phyloP scores from a whole-genome alignment of 2,797 vertebrate species.

The Remorina albescens region DNA sequence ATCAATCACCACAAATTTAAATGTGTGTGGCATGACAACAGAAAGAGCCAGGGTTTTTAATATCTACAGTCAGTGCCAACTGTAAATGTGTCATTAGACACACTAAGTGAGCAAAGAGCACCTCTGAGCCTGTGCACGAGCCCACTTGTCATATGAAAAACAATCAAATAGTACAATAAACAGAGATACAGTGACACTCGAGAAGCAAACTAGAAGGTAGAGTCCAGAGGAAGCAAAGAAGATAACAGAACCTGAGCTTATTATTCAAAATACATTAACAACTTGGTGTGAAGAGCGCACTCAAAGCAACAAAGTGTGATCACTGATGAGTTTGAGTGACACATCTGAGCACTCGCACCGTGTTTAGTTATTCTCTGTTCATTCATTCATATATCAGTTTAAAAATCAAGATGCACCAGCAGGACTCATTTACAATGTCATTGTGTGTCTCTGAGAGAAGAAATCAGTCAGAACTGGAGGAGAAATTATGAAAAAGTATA shows the following conservation, averaged over 20 bases:
- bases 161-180: constrained; percentile 4
- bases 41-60: not conserved
- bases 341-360: not conserved
- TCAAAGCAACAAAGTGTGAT: not conserved
- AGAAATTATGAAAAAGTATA: not conserved
- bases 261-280: constrained; percentile 30
- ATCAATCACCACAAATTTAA: not conserved
- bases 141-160: constrained; percentile 7
- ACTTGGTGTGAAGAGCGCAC: not conserved
- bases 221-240: not conserved
- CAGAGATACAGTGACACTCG: not conserved
- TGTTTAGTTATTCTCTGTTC: not conserved
- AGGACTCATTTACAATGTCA: not conserved
- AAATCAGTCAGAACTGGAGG: not conserved
- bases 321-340: not conserved
- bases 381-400: not conserved
- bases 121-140: too few species aligned
- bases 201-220: not conserved
- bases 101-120: not conserved
- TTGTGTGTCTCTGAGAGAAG: not conserved
- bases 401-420: not conserved
- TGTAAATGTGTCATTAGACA: not conserved
- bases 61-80: not conserved
- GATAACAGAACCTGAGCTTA: not conserved
- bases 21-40: too few species aligned